Evolutionary conservation across 2,888 invertebrate species (phyloP).

Genomic region (Cryptus viduatorius): DNA sequence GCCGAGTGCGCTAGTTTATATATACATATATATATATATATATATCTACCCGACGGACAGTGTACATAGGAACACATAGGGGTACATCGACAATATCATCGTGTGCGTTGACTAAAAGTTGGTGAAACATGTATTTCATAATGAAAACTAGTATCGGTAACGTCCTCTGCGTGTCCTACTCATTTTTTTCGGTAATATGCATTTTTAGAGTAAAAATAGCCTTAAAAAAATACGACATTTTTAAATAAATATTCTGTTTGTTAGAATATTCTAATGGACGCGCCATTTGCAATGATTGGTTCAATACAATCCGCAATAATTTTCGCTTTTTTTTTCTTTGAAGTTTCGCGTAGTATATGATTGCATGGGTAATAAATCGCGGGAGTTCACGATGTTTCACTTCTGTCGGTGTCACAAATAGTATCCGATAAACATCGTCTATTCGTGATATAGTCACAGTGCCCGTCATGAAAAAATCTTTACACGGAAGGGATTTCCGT

Average conservation of each 20-base stretch:
- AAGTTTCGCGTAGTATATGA: no score
- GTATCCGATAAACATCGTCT: background rate
- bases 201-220: background rate
- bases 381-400: no score
- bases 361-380: no score
- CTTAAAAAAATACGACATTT: no score
- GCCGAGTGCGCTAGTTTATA: background rate
- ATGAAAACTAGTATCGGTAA: background rate
- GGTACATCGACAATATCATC: background rate
- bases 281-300: no score
- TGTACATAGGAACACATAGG: background rate
- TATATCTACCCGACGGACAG: no score
- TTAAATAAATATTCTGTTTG: no score
- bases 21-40: no score
- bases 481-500: slow-evolving; percentile 35
- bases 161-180: background rate
- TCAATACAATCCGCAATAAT: no score
- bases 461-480: slow-evolving; percentile 17
- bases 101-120: background rate
- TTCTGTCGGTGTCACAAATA: background rate
- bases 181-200: background rate
- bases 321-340: no score
- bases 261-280: no score
- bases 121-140: background rate
- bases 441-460: background rate